A percentile compares a stretch with the other conserved stretches of the same genome.
These are phyloP conservation scores for Aporophyla lueneburgensis DNA, from an alignment of 2,888 invertebrate genomes.

Conservation along the genomic window DNA sequence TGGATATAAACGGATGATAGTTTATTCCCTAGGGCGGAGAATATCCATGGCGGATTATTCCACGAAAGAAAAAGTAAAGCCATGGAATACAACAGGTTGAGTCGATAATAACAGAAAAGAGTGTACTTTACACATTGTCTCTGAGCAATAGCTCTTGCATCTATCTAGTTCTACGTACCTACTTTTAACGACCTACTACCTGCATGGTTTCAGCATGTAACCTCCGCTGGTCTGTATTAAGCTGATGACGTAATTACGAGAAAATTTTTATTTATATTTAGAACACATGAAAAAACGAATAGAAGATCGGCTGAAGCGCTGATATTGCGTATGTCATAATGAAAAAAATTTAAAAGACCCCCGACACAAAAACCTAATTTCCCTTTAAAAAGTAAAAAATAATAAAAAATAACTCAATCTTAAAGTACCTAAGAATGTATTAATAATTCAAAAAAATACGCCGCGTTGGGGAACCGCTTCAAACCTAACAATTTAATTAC, in stretches of 20 bases:
- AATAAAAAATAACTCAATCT: no score
- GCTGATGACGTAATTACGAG: background rate
- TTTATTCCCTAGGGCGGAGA: background rate
- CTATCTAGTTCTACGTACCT: background rate
- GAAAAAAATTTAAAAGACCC: no score
- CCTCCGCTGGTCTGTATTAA: no score
- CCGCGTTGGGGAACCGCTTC: no score
- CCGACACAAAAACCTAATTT: no score
- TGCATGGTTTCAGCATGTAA: no score
- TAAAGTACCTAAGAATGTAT: no score
- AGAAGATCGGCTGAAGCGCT: background rate
- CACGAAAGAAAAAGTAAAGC: slow-evolving; percentile 1
- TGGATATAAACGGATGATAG: background rate
- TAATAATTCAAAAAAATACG: no score
- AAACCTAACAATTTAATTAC: no score
- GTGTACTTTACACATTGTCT: background rate
- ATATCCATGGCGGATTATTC: background rate
- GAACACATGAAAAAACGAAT: background rate
- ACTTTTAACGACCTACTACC: no score
- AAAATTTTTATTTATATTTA: background rate
- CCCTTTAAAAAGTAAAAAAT: no score
- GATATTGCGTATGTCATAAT: background rate
- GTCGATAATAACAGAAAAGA: background rate
- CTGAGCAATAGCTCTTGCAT: no score
- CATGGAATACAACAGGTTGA: background rate